phyloP scores from a whole-genome alignment of 2,888 invertebrate genomes.

The Ichneumoninae sp. region DNA sequence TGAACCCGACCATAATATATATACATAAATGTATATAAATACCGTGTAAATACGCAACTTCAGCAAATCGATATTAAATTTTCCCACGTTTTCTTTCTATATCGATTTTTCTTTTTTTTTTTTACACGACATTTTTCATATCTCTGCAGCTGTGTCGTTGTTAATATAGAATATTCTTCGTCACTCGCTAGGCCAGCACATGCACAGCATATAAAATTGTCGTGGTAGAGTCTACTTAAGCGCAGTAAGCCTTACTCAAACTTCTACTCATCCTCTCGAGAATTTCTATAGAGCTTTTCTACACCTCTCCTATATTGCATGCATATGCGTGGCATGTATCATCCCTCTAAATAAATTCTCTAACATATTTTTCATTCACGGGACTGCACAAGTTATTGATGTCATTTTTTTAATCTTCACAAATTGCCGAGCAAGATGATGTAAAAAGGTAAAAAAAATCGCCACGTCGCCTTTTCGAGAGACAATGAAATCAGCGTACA shows the following conservation, averaged over 20 bases:
- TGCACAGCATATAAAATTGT: constrained; percentile 52
- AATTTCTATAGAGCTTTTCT: constrained; percentile 37
- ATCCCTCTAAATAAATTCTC: constrained; percentile 24
- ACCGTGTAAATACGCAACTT: not conserved
- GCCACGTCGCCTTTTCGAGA: too few relatives aligned
- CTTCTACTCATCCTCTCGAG: constrained; percentile 24
- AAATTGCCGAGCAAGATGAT: not conserved
- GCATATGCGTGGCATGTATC: constrained; percentile 32
- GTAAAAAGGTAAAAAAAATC: not conserved
- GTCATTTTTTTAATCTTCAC: not conserved
- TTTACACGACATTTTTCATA: constrained; percentile 14
- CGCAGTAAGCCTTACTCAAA: constrained; percentile 39
- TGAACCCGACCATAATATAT: constrained; percentile 9
- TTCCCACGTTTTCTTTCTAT: not conserved
- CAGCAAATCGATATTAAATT: constrained; percentile 46
- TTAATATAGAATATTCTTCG: constrained; percentile 20
- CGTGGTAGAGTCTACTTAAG: constrained; percentile 43
- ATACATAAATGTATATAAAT: not conserved
- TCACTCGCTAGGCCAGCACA: constrained; percentile 37
- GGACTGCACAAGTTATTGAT: constrained; percentile 8
- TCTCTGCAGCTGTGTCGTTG: not conserved
- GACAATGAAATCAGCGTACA: not conserved
- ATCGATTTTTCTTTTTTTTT: not conserved
- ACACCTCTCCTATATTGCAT: constrained; percentile 14
- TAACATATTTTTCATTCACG: constrained; percentile 40